Base-by-base conservation (phyloP, 2,797 vertebrate species). In the Ctenosaura bakeri region DNA sequence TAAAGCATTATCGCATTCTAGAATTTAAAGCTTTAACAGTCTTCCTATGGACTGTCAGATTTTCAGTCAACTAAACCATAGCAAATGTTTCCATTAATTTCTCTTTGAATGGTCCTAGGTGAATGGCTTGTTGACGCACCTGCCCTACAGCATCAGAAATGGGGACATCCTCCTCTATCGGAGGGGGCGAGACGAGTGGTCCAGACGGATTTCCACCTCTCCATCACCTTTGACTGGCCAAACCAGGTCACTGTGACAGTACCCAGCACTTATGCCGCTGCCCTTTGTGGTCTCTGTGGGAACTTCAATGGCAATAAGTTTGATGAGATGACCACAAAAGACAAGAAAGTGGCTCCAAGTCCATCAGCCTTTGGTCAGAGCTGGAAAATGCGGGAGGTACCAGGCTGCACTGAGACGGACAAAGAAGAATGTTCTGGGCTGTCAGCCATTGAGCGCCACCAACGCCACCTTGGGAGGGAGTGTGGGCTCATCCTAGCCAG, bases 151-250 rank as follows among this genome's bases (percentile, higher is more conserved):
- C 29, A 20, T 22, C 14, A 29, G 14, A 0, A 62, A 92, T 46
- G 85, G 92, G 42, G 85, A 94, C 54, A 64, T 98, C 54, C 95
- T 92, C 26, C 84, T 97, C 77, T 95, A 93, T 81, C 94, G 88
- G 46, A 95, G 90, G 0, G 97, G 97, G 42, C 94, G 73, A 89
- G 94, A 89, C 0, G 97, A 0, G 94, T 97, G 18, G 18, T 98
- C 26, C 93, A 94, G 78, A 98, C 97, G 0, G 82, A 91, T 90
- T 98, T 98, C 14, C 97, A 96, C 76, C 95, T 98, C 1, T 86
- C 91, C 0, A 95, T 98, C 12, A 54, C 94, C 16, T 98, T 97
- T 1, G 95, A 98, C 94, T 98, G 98, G 97, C 6, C 92, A 0
- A 96, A 95, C 20, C 87, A 24, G 0, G 87, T 97, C 32, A 96